Conservation (phyloP, 2,113 vertebrate genomes). For the Rhabdornis inornatus region DNA sequence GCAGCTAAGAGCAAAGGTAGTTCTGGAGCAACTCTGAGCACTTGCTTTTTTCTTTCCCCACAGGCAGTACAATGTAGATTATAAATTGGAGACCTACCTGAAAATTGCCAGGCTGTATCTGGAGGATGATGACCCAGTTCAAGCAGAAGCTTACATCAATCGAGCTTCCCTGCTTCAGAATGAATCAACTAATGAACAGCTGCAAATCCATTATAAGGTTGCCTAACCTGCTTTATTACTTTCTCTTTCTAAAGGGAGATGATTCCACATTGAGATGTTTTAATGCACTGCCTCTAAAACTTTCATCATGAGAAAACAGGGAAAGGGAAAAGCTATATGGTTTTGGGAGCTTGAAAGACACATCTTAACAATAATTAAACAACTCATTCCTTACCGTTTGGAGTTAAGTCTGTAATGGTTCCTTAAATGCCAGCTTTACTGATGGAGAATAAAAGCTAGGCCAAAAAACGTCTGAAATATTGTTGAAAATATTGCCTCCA, state of each 20-base stretch:
- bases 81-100: conserved; percentile 96
- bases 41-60: not conserved
- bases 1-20: not conserved
- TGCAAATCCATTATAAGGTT: conserved; percentile 98
- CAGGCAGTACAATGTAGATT: conserved; percentile 98
- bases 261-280: not conserved
- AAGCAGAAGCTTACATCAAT: conserved; percentile 98
- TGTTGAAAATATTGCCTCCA: not conserved
- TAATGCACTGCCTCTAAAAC: not conserved
- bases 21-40: not conserved
- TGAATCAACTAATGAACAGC: conserved; percentile 95
- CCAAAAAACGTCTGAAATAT: not conserved
- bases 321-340: not conserved
- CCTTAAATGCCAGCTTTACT: not conserved
- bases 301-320: not conserved
- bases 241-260: not conserved
- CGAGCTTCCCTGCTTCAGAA: conserved; percentile 96
- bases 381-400: not conserved
- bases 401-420: not conserved
- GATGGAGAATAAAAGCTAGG: not conserved
- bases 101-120: conserved; percentile 96
- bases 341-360: not conserved
- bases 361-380: not conserved
- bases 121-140: conserved; percentile 96
- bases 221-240: not conserved